These are phyloP conservation scores for Sturnus vulgaris DNA, from an alignment of 2,113 vertebrate species.

Conservation along the genomic window DNA sequence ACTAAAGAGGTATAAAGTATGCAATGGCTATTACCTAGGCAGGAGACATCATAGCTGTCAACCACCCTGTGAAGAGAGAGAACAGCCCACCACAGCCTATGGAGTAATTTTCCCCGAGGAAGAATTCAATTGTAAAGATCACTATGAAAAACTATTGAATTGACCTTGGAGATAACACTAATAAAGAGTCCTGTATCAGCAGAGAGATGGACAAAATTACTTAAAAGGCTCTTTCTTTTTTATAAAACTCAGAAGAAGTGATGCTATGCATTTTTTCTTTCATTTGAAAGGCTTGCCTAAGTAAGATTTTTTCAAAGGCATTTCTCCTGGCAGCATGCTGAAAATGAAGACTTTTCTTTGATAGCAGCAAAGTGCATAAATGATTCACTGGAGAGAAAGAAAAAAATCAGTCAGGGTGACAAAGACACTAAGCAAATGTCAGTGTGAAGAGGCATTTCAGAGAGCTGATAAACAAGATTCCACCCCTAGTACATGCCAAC, in stretches of 20 bases:
- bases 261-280: neutral
- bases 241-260: neutral
- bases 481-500: neutral
- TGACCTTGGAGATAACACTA: neutral
- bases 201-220: neutral
- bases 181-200: neutral
- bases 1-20: neutral
- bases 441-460: neutral
- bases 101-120: neutral
- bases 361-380: constrained; percentile 37
- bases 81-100: neutral
- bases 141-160: neutral
- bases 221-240: neutral
- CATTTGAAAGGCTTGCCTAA: neutral
- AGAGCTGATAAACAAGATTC: constrained; percentile 14
- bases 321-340: neutral
- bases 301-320: constrained; percentile 10
- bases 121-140: neutral
- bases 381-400: neutral
- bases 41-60: neutral
- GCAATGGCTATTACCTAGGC: neutral
- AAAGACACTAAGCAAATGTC: neutral
- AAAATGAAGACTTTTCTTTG: constrained; percentile 34
- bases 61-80: neutral
- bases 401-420: neutral